Evolutionary conservation across 1,140 invertebrate genomes (phyloP), one percentile per base, ranked within the genome.

Genomic region (Diorhabda carinulata): DNA sequence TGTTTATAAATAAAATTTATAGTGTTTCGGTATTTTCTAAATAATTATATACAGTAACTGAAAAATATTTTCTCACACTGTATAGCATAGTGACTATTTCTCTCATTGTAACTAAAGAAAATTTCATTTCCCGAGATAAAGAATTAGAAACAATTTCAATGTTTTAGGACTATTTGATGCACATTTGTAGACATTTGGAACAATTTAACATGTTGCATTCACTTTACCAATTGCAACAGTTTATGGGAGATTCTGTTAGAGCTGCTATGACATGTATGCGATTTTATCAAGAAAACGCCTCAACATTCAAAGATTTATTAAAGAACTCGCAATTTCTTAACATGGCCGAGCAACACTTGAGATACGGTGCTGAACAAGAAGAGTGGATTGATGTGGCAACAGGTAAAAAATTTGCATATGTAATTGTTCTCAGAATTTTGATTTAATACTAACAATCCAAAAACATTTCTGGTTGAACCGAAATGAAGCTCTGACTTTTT

Each of bases 191-290:
- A 7, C 86, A 86, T 66, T 79, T 92, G 64, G 89, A 91, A 70
- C 84, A 84, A 72, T 86, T 85, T 41, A 84, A 87, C 62, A 84
- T 87, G 2, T 77, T 90, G 2, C 84, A 91, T 71, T 86, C 85
- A 3, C 79, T 92, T 2, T 91, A 92, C 81, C 85, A 89, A 61
- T 72, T 92, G 52, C 91, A 92, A 76, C 78, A 87, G 4, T 86
- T 87, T 40, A 87, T 89, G 73, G 86, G 85, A 5, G 90, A 92
- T 79, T 86, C 87, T 64, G 83, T 91, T 4, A 83, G 91, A 66
- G 90, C 91, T 0, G 86, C 90, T 1, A 90, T 92, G 81, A 90
- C 90, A 0, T 92, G 90, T 72, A 89, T 90, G 5, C 84, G 86
- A 68, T 88, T 92, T 76, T 92, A 91, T 76, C 80, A 85, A 1